A percentile compares a stretch with the other conserved stretches of the same genome.
Evolutionary conservation across 2,113 vertebrate species (phyloP).

Genomic region (Zosterops borbonicus): DNA sequence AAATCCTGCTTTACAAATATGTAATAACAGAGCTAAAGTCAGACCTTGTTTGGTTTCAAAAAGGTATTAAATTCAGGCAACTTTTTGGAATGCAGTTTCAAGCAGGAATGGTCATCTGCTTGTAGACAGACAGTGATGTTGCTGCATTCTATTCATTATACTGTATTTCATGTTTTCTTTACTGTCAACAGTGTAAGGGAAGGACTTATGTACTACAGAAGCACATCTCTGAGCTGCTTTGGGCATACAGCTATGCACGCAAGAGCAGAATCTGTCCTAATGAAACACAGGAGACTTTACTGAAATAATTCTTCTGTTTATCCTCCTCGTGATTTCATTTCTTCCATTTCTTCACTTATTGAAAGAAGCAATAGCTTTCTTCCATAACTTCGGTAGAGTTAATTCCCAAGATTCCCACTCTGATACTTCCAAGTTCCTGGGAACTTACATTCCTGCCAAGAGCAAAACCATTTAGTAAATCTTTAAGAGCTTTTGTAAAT

Average conservation of each 20-base stretch:
- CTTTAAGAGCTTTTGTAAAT: conserved; percentile 52
- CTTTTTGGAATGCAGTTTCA: not conserved
- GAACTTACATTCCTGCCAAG: conserved; percentile 17
- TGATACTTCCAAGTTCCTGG: conserved; percentile 6
- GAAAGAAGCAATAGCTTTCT: not conserved
- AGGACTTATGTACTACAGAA: not conserved
- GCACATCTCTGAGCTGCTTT: not conserved
- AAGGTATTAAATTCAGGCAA: not conserved
- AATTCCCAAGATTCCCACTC: conserved; percentile 34
- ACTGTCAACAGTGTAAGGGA: not conserved
- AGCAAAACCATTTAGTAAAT: conserved; percentile 36
- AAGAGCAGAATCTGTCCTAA: not conserved
- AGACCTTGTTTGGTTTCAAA: not conserved
- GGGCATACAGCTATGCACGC: not conserved
- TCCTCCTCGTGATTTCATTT: not conserved
- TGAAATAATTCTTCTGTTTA: not conserved
- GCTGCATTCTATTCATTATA: not conserved
- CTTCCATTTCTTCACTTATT: not conserved
- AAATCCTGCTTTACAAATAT: not conserved
- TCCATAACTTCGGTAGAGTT: not conserved
- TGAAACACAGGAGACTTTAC: not conserved
- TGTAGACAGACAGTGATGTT: not conserved
- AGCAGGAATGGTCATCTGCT: not conserved
- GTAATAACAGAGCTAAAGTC: not conserved
- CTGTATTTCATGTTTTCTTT: not conserved